Evolutionary conservation across 2,888 invertebrate genomes (phyloP).

Genomic region (Aspidiotus rigidus): DNA sequence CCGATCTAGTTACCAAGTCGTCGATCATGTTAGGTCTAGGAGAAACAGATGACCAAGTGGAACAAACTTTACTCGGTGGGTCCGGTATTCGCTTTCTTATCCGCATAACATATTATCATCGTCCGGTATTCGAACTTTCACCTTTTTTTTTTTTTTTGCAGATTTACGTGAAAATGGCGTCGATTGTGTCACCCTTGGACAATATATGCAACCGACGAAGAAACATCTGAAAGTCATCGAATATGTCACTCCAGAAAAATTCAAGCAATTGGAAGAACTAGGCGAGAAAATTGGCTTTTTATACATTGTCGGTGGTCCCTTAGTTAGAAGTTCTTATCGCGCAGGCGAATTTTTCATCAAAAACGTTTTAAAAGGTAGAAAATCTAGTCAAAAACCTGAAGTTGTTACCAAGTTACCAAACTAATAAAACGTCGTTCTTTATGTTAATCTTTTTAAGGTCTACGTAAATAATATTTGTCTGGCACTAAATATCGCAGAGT

Average conservation of each 20-base stretch:
- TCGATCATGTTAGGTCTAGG: constrained; percentile 97
- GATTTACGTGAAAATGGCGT: constrained; percentile 75
- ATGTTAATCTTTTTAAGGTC: too few relatives aligned
- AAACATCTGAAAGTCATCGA: constrained; percentile 85
- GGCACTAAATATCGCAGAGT: too few relatives aligned
- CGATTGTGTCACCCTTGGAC: constrained; percentile 93
- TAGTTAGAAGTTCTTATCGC: constrained; percentile 92
- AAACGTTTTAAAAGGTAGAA: constrained; percentile 57
- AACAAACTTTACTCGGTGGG: constrained; percentile 68
- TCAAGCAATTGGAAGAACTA: constrained; percentile 70
- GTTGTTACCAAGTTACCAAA: neutral
- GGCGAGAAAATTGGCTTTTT: constrained; percentile 82
- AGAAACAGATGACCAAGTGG: constrained; percentile 77
- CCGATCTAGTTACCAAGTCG: constrained; percentile 85
- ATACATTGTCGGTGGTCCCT: constrained; percentile 94
- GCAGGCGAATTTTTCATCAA: constrained; percentile 93
- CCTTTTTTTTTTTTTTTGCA: constrained; percentile 40
- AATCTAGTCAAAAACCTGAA: constrained; percentile 29
- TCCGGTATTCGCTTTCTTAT: neutral
- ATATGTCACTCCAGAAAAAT: constrained; percentile 93
- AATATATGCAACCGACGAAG: constrained; percentile 99
- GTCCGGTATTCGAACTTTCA: neutral
- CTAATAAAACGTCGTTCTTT: too few relatives aligned
- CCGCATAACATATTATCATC: neutral
- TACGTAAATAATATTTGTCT: too few relatives aligned